These are phyloP conservation scores for Cheilinus undulatus DNA, from an alignment of 2,113 vertebrate genomes.

Conservation along the genomic window DNA sequence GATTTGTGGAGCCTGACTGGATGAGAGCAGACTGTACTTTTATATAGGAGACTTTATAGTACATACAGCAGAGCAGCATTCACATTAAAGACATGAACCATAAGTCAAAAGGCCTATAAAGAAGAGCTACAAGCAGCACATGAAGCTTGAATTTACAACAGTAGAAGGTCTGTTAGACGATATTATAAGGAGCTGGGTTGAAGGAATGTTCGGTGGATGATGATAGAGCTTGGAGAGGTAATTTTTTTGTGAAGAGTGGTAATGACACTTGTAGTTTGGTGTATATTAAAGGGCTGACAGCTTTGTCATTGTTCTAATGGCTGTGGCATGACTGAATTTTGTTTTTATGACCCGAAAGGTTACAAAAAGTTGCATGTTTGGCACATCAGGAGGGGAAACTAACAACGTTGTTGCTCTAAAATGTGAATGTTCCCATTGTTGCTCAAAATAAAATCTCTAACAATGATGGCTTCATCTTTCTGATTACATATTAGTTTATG, in stretches of 20 bases:
- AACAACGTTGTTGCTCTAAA: not conserved
- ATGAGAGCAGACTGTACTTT: conserved; percentile 6
- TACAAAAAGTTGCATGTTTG: not conserved
- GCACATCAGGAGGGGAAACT: not conserved
- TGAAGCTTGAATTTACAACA: not conserved
- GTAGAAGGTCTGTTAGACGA: not conserved
- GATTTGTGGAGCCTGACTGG: conserved; percentile 54
- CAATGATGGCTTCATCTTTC: too few species aligned
- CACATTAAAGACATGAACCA: conserved; percentile 28
- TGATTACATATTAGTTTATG: too few species aligned
- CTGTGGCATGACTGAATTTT: conserved; percentile 3
- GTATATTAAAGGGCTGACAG: conserved; percentile 23
- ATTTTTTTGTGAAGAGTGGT: conserved; percentile 8
- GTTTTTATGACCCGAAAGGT: conserved; percentile 15
- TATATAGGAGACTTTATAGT: conserved; percentile 2
- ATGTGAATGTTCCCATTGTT: too few species aligned
- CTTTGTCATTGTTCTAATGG: conserved; percentile 15
- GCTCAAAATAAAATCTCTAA: too few species aligned
- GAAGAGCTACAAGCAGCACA: not conserved
- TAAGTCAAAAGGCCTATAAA: conserved; percentile 15
- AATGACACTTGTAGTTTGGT: conserved; percentile 1
- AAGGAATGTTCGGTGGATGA: conserved; percentile 12
- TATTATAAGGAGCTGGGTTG: not conserved
- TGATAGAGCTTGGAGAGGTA: conserved; percentile 29
- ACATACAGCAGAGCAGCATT: conserved; percentile 12